Evolutionary conservation across 1,140 invertebrate species (phyloP), one percentile per base, ranked within the genome.

Genomic region (Uloborus diversus): DNA sequence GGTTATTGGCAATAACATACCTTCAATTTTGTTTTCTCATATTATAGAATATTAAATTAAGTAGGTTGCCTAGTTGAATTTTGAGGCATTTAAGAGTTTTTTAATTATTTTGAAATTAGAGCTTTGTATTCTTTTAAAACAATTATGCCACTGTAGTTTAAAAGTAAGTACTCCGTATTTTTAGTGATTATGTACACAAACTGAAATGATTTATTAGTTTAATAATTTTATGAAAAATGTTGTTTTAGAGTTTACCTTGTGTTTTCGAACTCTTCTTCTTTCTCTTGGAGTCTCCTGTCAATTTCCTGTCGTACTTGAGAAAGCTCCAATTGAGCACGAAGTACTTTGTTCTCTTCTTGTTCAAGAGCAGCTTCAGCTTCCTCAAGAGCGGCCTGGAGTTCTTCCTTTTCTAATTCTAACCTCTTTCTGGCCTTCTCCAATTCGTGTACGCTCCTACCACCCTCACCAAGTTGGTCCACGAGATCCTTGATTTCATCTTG

Each of bases 201-300:
- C n/a, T n/a, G n/a, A n/a, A n/a, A n/a, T n/a, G n/a, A n/a, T n/a
- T n/a, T n/a, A n/a, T n/a, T n/a, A n/a, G n/a, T n/a, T n/a, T n/a
- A 62, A 56, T 11, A 2, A 28, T n/a, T 1, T 32, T n/a, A 62
- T 62, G 7, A 62, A 62, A 1, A 32, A 42, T 9, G 17, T 42
- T 53, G 17, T n/a, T n/a, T n/a, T n/a, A n/a, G n/a, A n/a, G 1
- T 27, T 37, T 68, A 81, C 80, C 80, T 88, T 81, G 97, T 99
- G 88, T 99, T 99, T 88, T 99, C 98, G 91, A 99, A 99, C 90
- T 99, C 98, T 85, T 99, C 98, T 88, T 99, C 98, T 90, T 99
- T 99, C 91, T 99, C 98, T 88, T 97, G 96, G 88, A 99, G 95
- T 84, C 97, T 92, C 85, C 97, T 93, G 88, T 99, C 98, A 86